phyloP scores from a whole-genome alignment of 2,888 invertebrate genomes.

The Pemphredon lugubris region DNA sequence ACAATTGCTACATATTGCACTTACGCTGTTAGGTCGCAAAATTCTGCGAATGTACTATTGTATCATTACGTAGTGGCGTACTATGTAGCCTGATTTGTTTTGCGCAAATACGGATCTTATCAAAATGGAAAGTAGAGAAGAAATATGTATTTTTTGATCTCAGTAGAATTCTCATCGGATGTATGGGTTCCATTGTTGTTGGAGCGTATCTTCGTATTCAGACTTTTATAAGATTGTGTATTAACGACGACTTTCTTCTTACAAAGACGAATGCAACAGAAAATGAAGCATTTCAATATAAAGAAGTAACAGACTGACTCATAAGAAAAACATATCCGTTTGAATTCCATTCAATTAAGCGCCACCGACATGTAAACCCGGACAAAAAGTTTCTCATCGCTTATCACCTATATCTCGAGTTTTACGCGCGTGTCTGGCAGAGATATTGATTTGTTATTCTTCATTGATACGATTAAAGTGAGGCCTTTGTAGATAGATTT shows the following conservation, averaged over 20 bases:
- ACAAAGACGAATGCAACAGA: slow-evolving; percentile 14
- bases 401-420: slow-evolving; percentile 35
- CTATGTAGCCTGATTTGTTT: slow-evolving; percentile 41
- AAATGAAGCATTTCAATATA: neutral
- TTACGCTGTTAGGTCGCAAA: slow-evolving; percentile 42
- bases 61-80: slow-evolving; percentile 41
- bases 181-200: slow-evolving; percentile 5
- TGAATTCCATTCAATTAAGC: slow-evolving; percentile 39
- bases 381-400: slow-evolving; percentile 27
- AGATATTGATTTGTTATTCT: slow-evolving; percentile 42
- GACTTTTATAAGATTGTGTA: slow-evolving; percentile 22
- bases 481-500: slow-evolving; percentile 76
- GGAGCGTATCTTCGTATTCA: slow-evolving; percentile 20
- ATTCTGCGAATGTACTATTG: slow-evolving; percentile 34
- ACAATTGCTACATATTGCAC: slow-evolving; percentile 59
- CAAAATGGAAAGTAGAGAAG: neutral
- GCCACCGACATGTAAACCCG: slow-evolving; percentile 7
- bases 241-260: slow-evolving; percentile 19
- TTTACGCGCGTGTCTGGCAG: slow-evolving; percentile 17
- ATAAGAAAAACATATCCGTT: slow-evolving; percentile 27
- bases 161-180: slow-evolving; percentile 41
- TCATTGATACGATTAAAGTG: slow-evolving; percentile 62
- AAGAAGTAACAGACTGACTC: slow-evolving; percentile 38
- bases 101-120: slow-evolving; percentile 32
- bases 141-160: slow-evolving; percentile 55